phyloP scores from a whole-genome alignment of 2,113 vertebrate species.

The Lepus americanus region DNA sequence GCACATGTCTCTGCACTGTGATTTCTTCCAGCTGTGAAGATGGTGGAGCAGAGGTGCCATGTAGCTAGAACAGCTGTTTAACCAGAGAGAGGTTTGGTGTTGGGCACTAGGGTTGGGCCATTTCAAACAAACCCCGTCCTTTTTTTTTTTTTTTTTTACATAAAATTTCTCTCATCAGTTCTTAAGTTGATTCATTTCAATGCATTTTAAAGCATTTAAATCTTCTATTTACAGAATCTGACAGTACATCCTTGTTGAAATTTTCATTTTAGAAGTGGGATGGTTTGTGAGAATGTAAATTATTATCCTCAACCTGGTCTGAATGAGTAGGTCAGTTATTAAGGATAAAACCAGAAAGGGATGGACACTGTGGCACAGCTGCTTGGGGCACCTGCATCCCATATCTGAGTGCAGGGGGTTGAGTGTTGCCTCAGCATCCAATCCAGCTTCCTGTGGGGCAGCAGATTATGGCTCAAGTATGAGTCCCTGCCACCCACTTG shows the following conservation, averaged over 20 bases:
- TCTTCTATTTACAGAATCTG: not conserved
- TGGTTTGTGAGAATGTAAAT: not conserved
- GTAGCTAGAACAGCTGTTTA: not conserved
- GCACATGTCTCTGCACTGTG: conserved; percentile 52
- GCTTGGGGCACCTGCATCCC: no score
- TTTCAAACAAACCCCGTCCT: not conserved
- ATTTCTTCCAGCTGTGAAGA: conserved; percentile 72
- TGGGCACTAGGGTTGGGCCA: not conserved
- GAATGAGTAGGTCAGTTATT: not conserved
- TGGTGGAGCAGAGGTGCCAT: not conserved
- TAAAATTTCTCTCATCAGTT: not conserved
- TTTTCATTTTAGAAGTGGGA: not conserved
- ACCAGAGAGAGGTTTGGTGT: not conserved
- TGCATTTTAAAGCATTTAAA: not conserved
- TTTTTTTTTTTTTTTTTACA: not conserved
- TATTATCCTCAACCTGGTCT: not conserved
- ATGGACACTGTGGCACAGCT: no score
- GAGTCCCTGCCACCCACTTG: no score
- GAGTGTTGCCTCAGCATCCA: no score
- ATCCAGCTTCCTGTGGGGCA: no score
- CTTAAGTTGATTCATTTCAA: not conserved
- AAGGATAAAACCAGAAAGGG: not conserved
- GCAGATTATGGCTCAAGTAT: no score
- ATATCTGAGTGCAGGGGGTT: no score
- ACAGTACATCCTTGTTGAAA: not conserved